Evolutionary conservation across 2,113 vertebrate species (phyloP).

Genomic region (Chitala chitala): DNA sequence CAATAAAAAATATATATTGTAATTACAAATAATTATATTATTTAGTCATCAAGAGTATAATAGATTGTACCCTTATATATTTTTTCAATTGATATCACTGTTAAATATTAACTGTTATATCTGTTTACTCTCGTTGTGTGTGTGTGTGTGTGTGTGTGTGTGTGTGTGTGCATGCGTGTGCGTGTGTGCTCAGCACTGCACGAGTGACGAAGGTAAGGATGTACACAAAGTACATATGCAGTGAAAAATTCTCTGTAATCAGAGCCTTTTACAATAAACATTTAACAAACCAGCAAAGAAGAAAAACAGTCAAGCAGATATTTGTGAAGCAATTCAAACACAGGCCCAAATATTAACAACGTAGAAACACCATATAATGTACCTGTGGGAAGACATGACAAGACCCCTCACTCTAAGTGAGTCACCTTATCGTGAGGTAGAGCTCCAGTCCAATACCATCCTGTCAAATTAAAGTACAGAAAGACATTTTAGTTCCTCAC

Average conservation of each 20-base stretch:
- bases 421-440: no score
- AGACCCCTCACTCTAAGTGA: no score
- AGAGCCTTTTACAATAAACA: no score
- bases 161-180: neutral
- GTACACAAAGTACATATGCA: neutral
- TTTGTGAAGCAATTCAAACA: no score
- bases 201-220: neutral
- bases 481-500: slow-evolving; percentile 3
- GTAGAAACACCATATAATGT: neutral
- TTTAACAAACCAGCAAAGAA: neutral
- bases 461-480: slow-evolving; percentile 1
- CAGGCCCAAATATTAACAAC: no score
- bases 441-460: slow-evolving; percentile 3
- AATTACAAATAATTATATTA: neutral
- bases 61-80: neutral
- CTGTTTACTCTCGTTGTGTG: neutral
- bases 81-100: no score
- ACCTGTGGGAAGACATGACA: no score
- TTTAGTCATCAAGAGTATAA: neutral
- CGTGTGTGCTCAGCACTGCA: neutral
- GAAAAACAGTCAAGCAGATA: neutral
- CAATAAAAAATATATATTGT: no score
- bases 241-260: no score
- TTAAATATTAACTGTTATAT: neutral
- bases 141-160: neutral